Percentiles rank a stretch among this genome's conserved stretches.
These are phyloP conservation scores for Antechinus stuartii DNA, from an alignment of 2,113 vertebrate genomes.

Conservation along the genomic window DNA sequence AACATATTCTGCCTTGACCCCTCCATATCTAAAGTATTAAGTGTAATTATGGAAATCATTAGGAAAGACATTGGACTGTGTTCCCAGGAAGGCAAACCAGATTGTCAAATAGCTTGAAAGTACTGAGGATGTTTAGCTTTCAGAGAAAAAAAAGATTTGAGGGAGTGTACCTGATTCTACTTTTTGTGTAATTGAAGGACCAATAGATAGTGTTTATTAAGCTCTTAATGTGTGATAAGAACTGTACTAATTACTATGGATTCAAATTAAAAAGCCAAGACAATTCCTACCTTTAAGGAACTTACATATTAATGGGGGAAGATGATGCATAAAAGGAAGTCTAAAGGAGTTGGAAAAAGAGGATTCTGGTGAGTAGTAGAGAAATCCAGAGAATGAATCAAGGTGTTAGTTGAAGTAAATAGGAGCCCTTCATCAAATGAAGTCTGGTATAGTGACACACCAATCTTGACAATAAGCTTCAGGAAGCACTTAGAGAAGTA, in stretches of 20 bases:
- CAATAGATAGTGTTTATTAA: background rate
- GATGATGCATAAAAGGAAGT: background rate
- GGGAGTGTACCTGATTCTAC: background rate
- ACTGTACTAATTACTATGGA: background rate
- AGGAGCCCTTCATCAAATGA: background rate
- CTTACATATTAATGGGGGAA: background rate
- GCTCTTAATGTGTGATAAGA: background rate
- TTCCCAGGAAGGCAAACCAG: background rate
- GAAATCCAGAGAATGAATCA: background rate
- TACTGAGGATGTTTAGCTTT: background rate
- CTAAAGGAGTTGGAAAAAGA: background rate
- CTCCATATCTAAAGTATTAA: background rate
- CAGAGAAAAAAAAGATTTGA: background rate
- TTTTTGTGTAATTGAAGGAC: background rate
- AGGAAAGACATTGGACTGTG: background rate
- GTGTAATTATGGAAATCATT: background rate
- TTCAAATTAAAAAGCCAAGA: background rate
- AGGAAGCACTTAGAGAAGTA: background rate
- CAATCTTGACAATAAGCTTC: background rate
- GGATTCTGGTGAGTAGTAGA: background rate
- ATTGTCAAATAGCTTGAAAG: background rate
- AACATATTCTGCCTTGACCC: background rate
- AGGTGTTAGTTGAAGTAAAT: background rate
- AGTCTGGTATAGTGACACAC: background rate
- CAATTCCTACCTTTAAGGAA: background rate